Evolutionary conservation across 2,113 vertebrate species (phyloP), one percentile per base, ranked within the genome.

Genomic region (Paedocypris sp.): DNA sequence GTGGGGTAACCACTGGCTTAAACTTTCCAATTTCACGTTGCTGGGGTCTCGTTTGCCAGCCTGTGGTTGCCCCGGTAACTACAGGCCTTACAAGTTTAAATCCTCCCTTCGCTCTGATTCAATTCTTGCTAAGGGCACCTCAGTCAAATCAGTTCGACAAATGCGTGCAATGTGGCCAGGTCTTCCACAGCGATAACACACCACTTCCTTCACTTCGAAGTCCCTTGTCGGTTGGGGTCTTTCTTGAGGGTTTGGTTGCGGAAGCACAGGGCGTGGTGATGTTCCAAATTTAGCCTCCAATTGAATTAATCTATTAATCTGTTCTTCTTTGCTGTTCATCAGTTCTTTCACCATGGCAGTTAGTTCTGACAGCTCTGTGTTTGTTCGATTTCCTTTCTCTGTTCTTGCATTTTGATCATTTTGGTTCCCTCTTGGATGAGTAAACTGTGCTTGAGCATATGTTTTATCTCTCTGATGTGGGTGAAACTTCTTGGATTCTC

Each of bases 31-130:
- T 25, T 10, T 46, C 13, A 26, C 16, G 19, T 25, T 15, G 23
- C 13, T 18, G 33, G 35, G n/a, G n/a, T 15, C 51, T 20, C 20
- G 31, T 25, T 43, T 59, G 54, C 16, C 11, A 23, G 42, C 41
- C 42, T 45, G 45, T 46, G 41, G 18, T 46, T 33, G 29, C 39
- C 53, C 26, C 25, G 22, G n/a, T 36, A 22, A 54, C 51, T 20
- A 54, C 32, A 38, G 51, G 33, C 20, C 52, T 15, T 23, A 56
- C 2, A 9, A 20, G 23, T 56, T 56, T 56, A 56, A 56, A 39
- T 25, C 22, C 23, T 39, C 7, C 11, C 13, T 54, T 18, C 31
- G 2, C 13, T 50, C 47, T 25, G 13, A 6, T 18, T 4, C 15
- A 32, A 1, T 50, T 5, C 19, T 8, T 8, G 33, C 22, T 33